Conservation (phyloP, 2,888 invertebrate species). For the Acanthococcus lagerstroemiae region DNA sequence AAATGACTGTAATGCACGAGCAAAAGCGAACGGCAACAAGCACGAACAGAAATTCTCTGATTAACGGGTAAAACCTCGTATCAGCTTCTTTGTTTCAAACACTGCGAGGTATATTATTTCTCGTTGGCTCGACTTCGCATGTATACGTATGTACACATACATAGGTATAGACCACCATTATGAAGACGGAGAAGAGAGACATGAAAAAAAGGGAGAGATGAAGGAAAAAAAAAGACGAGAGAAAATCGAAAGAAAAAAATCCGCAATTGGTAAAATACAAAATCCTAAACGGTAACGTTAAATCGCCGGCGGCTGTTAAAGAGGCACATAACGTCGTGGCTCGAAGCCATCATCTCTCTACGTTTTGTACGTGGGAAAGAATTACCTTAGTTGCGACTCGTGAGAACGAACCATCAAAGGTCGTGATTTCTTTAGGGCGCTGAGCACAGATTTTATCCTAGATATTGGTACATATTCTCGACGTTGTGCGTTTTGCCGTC, state of each 20-base stretch:
- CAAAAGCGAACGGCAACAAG: too few species aligned
- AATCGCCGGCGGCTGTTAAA: background rate
- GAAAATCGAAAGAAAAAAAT: background rate
- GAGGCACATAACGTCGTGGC: slow-evolving; percentile 19
- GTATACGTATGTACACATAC: too few species aligned
- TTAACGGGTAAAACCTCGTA: too few species aligned
- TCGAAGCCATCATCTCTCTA: slow-evolving; percentile 14
- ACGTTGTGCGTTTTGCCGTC: background rate
- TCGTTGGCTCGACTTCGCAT: too few species aligned
- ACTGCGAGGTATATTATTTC: too few species aligned
- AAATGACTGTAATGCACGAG: too few species aligned
- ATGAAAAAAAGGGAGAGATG: too few species aligned
- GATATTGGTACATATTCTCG: background rate
- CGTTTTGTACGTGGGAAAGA: slow-evolving; percentile 24
- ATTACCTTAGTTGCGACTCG: slow-evolving; percentile 22
- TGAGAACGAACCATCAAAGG: slow-evolving; percentile 29
- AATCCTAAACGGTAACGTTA: background rate
- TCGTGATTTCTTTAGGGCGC: slow-evolving; percentile 30
- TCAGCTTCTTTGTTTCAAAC: too few species aligned
- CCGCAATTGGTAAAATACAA: background rate
- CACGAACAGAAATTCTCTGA: too few species aligned
- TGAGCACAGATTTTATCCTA: slow-evolving; percentile 6
- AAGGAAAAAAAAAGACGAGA: too few species aligned
- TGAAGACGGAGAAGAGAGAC: background rate
- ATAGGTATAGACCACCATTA: background rate